A percentile compares a stretch with the other conserved stretches of the same genome.
phyloP scores from a whole-genome alignment of 2,797 vertebrate species.

The Pempheris klunzingeri region DNA sequence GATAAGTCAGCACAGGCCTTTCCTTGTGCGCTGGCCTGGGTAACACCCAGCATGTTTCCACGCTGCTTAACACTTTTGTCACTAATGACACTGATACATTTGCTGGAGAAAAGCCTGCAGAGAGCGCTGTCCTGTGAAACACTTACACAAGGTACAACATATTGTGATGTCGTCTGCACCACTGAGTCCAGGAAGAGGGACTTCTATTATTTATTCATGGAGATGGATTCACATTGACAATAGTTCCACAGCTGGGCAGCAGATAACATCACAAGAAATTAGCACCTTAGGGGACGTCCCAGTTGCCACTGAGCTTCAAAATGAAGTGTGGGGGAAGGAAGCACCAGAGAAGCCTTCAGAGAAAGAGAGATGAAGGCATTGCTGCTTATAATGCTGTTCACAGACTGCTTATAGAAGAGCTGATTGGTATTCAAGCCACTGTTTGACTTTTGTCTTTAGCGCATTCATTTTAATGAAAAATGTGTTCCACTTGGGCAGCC shows the following conservation, averaged over 20 bases:
- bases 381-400: conserved; percentile 52
- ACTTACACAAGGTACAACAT: not conserved
- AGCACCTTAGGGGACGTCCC: conserved; percentile 50
- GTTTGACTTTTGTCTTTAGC: conserved; percentile 68
- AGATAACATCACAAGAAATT: conserved; percentile 51
- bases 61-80: conserved; percentile 55
- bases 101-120: conserved; percentile 10
- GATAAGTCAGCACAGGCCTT: conserved; percentile 58
- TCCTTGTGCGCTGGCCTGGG: conserved; percentile 35
- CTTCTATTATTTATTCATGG: conserved; percentile 69
- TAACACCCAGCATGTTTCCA: conserved; percentile 47
- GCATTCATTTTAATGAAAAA: conserved; percentile 73
- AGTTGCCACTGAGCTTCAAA: conserved; percentile 46
- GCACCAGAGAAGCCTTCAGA: conserved; percentile 27
- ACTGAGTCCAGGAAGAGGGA: conserved; percentile 25
- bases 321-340: conserved; percentile 39
- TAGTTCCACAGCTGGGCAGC: conserved; percentile 41
- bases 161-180: not conserved
- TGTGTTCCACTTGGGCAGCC: conserved; percentile 45
- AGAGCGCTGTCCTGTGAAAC: conserved; percentile 6
- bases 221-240: conserved; percentile 50
- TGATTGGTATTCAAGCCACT: conserved; percentile 62
- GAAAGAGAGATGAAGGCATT: conserved; percentile 44
- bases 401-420: conserved; percentile 35
- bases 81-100: conserved; percentile 46